A percentile compares a stretch with the other conserved stretches of the same genome.
phyloP scores from a whole-genome alignment of 2,113 vertebrate species.

The Dinomys branickii region DNA sequence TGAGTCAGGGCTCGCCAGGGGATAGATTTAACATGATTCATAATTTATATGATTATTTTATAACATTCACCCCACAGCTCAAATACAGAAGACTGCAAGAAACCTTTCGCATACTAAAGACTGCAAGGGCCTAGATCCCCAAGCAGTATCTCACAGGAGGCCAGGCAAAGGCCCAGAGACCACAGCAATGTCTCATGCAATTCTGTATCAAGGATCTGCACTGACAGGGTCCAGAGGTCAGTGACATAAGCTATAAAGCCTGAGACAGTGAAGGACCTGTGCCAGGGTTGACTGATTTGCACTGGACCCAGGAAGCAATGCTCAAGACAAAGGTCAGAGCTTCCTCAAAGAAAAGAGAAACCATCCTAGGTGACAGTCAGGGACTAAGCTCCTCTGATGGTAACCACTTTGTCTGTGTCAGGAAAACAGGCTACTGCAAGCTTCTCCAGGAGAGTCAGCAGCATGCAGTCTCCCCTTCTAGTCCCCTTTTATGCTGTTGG shows the following conservation, averaged over 20 bases:
- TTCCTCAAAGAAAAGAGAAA: not conserved
- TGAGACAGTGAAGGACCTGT: not conserved
- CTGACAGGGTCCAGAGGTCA: not conserved
- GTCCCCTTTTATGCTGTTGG: not conserved
- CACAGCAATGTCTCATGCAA: not conserved
- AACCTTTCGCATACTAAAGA: fast-evolving
- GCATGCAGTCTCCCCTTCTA: not conserved
- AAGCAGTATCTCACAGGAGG: too few relatives aligned
- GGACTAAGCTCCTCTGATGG: not conserved
- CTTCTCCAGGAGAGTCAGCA: not conserved
- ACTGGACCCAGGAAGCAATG: not conserved
- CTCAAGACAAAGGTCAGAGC: not conserved
- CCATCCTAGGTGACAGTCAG: not conserved
- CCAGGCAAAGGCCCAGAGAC: not conserved
- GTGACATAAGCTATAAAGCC: not conserved
- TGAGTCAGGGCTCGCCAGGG: not conserved
- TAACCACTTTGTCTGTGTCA: not conserved
- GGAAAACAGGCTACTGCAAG: not conserved
- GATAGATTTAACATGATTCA: not conserved
- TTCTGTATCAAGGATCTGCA: not conserved
- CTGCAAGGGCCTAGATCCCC: not conserved
- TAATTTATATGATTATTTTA: not conserved
- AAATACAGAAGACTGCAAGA: not conserved
- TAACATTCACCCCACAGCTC: not conserved
- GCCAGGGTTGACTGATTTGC: not conserved